A percentile compares a stretch with the other conserved stretches of the same genome.
Conservation (phyloP, 2,113 vertebrate genomes). For the Toxotes chatareus region DNA sequence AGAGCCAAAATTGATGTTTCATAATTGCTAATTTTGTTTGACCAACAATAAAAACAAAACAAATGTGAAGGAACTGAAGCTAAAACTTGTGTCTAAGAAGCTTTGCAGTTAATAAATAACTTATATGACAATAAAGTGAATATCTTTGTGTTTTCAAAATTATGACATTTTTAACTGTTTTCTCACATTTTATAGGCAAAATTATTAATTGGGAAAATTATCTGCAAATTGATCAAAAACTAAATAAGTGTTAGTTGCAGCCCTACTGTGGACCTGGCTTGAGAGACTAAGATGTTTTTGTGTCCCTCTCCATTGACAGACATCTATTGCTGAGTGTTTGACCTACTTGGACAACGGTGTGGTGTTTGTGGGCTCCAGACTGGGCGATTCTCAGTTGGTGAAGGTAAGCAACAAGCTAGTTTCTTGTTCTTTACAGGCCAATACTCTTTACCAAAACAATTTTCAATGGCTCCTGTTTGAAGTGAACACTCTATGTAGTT, state of each 20-base stretch:
- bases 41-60: background rate
- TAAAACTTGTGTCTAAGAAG: background rate
- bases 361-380: conserved; percentile 96
- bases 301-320: conserved; percentile 81
- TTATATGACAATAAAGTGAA: too few species aligned
- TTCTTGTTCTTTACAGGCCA: background rate
- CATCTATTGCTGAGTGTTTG: conserved; percentile 96
- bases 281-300: background rate
- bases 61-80: background rate
- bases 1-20: background rate
- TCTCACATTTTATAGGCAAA: background rate
- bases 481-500: too few species aligned
- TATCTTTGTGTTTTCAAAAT: too few species aligned
- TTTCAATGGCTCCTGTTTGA: too few species aligned
- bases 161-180: too few species aligned
- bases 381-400: conserved; percentile 98
- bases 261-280: background rate
- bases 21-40: background rate
- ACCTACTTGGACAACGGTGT: conserved; percentile 98
- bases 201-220: background rate
- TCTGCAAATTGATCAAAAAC: background rate
- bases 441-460: too few species aligned
- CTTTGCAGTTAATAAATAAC: too few species aligned
- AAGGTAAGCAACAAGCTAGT: conserved; percentile 84
- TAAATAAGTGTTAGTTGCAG: background rate